Percentiles rank a stretch among this genome's conserved stretches.
phyloP scores from a whole-genome alignment of 2,113 vertebrate species.

The Gulo gulo region DNA sequence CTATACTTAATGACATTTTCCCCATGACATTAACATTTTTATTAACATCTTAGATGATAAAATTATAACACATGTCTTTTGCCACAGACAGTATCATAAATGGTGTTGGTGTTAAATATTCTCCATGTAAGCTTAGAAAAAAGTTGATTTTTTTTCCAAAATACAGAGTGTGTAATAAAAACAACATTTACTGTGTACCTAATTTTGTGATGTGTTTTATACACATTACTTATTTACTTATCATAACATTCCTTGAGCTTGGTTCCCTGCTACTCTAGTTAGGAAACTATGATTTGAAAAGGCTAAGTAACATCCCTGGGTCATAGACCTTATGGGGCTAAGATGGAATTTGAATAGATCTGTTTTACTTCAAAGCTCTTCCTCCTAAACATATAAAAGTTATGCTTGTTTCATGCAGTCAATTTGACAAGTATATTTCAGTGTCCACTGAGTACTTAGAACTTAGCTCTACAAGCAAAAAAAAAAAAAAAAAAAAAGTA shows the following conservation, averaged over 20 bases:
- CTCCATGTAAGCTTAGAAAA: not conserved
- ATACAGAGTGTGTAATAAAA: not conserved
- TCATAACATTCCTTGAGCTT: not conserved
- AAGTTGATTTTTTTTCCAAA: not conserved
- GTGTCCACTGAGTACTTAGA: not conserved
- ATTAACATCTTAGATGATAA: not conserved
- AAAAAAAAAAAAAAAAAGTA: not conserved
- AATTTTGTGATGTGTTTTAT: not conserved
- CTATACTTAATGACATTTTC: not conserved
- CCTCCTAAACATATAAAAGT: not conserved
- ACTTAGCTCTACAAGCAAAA: not conserved
- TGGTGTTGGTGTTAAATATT: not conserved
- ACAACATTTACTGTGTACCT: not conserved
- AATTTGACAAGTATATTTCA: not conserved
- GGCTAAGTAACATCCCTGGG: not conserved
- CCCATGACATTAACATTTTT: not conserved
- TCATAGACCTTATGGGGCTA: not conserved
- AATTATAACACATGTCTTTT: not conserved
- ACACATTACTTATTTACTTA: not conserved
- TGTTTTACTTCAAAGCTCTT: not conserved
- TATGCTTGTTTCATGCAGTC: not conserved
- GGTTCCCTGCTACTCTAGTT: not conserved
- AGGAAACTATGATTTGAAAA: not conserved
- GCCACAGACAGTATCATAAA: not conserved
- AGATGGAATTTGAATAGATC: not conserved